A percentile compares a stretch with the other conserved stretches of the same genome.
These are phyloP conservation scores for Clarias magur DNA, from an alignment of 2,113 vertebrate genomes.

Conservation along the genomic window DNA sequence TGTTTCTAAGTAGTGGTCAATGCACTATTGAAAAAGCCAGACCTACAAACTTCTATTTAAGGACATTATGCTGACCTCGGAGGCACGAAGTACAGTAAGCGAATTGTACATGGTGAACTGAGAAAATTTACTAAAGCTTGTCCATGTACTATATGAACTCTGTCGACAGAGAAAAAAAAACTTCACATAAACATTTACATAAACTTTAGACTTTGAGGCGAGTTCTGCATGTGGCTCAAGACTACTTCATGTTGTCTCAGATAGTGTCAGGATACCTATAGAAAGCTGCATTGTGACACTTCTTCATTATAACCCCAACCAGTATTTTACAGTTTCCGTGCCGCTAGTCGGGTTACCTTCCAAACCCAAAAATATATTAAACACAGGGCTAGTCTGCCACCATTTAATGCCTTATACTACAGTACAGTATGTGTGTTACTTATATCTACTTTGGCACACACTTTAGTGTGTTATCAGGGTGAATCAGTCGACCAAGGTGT, in stretches of 20 bases:
- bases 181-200: neutral
- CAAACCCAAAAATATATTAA: neutral
- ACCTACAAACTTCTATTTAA: neutral
- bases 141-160: neutral
- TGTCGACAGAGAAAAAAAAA: neutral
- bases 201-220: neutral
- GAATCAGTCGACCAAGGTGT: neutral
- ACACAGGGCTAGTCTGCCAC: neutral
- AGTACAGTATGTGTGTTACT: neutral
- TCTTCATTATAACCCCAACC: neutral
- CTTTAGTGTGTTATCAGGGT: constrained; percentile 15
- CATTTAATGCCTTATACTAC: neutral
- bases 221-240: neutral
- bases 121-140: neutral
- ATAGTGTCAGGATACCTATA: neutral
- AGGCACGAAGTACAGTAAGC: neutral
- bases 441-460: neutral
- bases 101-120: neutral
- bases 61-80: neutral
- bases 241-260: neutral
- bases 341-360: neutral
- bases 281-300: neutral
- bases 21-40: neutral
- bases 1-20: neutral
- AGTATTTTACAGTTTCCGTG: neutral